Percentiles rank a stretch among this genome's conserved stretches.
phyloP scores from a whole-genome alignment of 1,140 invertebrate genomes.

The Bombus difficillimus region DNA sequence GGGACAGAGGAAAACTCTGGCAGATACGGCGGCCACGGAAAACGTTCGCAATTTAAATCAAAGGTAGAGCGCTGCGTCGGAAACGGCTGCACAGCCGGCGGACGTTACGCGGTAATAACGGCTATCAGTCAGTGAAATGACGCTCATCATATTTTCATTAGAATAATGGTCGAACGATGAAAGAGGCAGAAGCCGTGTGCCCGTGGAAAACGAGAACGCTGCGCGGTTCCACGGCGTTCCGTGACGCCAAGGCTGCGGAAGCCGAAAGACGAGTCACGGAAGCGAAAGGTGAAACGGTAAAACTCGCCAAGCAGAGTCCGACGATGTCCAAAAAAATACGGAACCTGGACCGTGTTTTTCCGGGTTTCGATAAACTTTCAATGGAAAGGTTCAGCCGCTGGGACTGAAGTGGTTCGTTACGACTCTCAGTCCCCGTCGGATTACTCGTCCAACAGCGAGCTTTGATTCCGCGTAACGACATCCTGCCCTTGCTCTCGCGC shows the following conservation, averaged over 20 bases:
- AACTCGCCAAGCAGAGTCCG: neutral
- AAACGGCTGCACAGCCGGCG: slow-evolving; percentile 56
- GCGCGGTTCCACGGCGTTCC: neutral
- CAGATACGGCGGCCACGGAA: slow-evolving; percentile 39
- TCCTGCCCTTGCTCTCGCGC: too few relatives aligned
- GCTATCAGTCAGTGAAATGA: slow-evolving; percentile 69
- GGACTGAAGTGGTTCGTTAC: too few relatives aligned
- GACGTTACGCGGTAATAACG: slow-evolving; percentile 65
- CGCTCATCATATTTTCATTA: slow-evolving; percentile 73
- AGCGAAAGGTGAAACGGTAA: neutral
- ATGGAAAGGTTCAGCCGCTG: too few relatives aligned
- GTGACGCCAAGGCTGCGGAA: neutral
- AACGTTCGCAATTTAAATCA: slow-evolving; percentile 71
- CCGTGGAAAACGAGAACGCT: neutral
- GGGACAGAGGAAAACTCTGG: slow-evolving; percentile 18
- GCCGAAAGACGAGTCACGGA: neutral
- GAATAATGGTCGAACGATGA: slow-evolving; percentile 61
- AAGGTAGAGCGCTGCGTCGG: slow-evolving; percentile 58
- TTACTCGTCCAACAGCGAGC: too few relatives aligned
- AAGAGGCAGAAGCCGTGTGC: slow-evolving; percentile 20
- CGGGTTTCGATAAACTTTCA: too few relatives aligned
- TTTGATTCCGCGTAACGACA: too few relatives aligned
- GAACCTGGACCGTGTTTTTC: too few relatives aligned
- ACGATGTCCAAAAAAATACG: too few relatives aligned
- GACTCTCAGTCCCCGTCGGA: too few relatives aligned